Evolutionary conservation across 2,113 vertebrate species (phyloP).

Genomic region (Misgurnus anguillicaudatus): DNA sequence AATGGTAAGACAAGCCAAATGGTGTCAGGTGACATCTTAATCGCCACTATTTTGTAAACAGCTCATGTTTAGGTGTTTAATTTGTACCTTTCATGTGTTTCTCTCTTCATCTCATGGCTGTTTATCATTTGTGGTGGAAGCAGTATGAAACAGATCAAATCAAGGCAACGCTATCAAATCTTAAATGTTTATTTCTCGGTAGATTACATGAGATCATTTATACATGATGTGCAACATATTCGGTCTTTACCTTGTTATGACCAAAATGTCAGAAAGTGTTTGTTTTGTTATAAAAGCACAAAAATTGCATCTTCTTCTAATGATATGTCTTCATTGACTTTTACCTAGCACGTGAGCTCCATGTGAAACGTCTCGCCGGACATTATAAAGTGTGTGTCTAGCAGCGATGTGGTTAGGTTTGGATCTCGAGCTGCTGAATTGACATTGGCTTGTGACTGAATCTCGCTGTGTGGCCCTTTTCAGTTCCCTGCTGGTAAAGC

Average conservation of each 20-base stretch:
- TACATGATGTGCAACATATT: background rate
- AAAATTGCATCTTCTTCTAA: background rate
- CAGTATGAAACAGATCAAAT: too few species aligned
- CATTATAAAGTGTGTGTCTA: background rate
- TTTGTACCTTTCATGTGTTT: too few species aligned
- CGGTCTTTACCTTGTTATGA: background rate
- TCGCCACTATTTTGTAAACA: too few species aligned
- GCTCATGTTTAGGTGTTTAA: too few species aligned
- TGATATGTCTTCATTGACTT: background rate
- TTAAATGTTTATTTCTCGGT: background rate
- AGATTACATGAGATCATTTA: background rate
- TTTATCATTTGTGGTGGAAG: too few species aligned
- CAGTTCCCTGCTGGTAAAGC: background rate
- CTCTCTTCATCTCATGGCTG: too few species aligned
- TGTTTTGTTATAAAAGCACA: background rate
- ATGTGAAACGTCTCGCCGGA: background rate
- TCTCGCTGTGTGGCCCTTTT: constrained; percentile 21
- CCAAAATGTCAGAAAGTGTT: background rate
- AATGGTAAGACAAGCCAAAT: too few species aligned
- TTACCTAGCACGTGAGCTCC: background rate
- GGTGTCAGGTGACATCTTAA: too few species aligned
- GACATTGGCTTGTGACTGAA: constrained; percentile 14
- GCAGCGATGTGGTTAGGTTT: constrained; percentile 40
- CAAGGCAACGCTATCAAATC: background rate
- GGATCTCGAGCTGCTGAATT: constrained; percentile 38